Evolutionary conservation across 1,140 invertebrate species (phyloP).

Genomic region (Trypoxylus dichotomus): DNA sequence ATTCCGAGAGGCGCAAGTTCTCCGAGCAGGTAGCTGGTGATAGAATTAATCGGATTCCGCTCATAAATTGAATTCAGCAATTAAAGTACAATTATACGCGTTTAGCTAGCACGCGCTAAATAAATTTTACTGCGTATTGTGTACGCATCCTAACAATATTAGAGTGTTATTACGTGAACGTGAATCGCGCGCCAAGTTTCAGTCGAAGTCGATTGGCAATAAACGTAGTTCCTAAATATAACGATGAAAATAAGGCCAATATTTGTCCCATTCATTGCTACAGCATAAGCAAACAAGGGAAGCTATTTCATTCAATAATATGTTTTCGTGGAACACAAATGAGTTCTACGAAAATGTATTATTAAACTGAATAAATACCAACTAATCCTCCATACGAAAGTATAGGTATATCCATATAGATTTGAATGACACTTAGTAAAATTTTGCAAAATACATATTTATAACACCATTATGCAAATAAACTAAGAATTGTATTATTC

Average conservation of each 20-base stretch:
- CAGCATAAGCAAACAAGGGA: no score
- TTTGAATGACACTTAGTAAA: no score
- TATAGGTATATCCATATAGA: no score
- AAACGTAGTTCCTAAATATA: not conserved
- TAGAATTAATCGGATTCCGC: not conserved
- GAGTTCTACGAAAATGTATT: no score
- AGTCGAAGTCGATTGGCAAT: not conserved
- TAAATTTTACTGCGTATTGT: not conserved
- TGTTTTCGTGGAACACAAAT: no score
- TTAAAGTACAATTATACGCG: not conserved
- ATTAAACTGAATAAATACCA: no score
- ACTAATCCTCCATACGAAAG: no score
- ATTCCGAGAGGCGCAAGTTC: not conserved
- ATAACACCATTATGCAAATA: no score
- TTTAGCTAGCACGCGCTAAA: not conserved
- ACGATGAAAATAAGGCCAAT: not conserved
- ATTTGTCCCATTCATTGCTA: not conserved
- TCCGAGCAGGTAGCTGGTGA: not conserved
- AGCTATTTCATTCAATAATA: no score
- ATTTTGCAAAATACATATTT: no score
- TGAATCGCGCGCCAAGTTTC: not conserved
- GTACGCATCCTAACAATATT: not conserved
- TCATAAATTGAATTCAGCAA: conserved; percentile 10
- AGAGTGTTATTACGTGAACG: not conserved
- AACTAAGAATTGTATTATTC: no score